A percentile compares a stretch with the other conserved stretches of the same genome.
Evolutionary conservation across 2,888 invertebrate species (phyloP).

Genomic region (Thymelicus acteon): DNA sequence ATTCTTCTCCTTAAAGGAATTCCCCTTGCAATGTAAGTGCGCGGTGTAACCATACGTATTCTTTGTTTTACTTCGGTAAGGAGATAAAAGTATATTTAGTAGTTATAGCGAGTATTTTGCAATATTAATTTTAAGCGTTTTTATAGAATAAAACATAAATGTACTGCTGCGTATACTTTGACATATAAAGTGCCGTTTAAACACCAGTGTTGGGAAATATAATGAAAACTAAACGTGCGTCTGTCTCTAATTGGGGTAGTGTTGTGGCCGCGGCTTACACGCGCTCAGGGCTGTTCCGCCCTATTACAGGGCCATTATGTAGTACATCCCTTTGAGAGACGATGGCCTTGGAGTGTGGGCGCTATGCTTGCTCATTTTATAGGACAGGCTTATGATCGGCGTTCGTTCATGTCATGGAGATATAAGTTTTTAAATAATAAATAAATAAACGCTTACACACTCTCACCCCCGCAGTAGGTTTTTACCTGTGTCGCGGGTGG

Average conservation of each 20-base stretch:
- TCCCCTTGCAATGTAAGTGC: background rate
- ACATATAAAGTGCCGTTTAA: constrained; percentile 3
- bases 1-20: too few relatives aligned
- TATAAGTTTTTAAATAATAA: too few relatives aligned
- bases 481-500: too few relatives aligned
- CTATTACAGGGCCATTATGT: constrained; percentile 56
- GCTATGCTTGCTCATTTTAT: background rate
- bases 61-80: too few relatives aligned
- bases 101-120: too few relatives aligned
- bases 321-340: constrained; percentile 22
- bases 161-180: too few relatives aligned
- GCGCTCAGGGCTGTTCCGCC: constrained; percentile 51
- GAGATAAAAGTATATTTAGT: too few relatives aligned
- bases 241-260: constrained; percentile 49
- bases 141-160: background rate
- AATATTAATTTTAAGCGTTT: background rate
- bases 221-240: constrained; percentile 45
- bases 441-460: too few relatives aligned
- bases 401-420: too few relatives aligned
- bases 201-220: constrained; percentile 43
- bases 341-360: constrained; percentile 14
- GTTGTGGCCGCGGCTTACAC: constrained; percentile 50
- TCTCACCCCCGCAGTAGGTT: too few relatives aligned
- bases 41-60: background rate
- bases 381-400: background rate